Evolutionary conservation across 2,113 vertebrate species (phyloP).

Genomic region (Rhinopomastus cyanomelas): DNA sequence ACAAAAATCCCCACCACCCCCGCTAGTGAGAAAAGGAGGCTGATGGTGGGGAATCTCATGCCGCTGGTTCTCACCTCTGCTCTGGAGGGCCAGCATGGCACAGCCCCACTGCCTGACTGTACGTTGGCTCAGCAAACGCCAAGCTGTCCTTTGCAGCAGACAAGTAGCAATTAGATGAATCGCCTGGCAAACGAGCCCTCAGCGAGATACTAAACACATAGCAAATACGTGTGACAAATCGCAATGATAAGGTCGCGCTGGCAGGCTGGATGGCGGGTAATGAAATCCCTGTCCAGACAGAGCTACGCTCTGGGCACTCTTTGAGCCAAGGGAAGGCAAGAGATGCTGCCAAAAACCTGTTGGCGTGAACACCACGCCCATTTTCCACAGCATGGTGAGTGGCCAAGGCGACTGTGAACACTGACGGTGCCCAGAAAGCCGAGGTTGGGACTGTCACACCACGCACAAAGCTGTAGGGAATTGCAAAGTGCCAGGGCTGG

Average conservation of each 20-base stretch:
- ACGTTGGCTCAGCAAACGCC: not conserved
- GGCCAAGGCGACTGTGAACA: not conserved
- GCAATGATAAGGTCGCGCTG: not conserved
- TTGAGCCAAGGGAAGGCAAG: not conserved
- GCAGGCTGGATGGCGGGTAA: not conserved
- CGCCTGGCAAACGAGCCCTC: not conserved
- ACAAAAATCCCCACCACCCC: not conserved
- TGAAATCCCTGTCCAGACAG: slow-evolving; percentile 21
- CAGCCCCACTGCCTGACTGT: rapidly evolving
- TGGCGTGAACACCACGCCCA: not conserved
- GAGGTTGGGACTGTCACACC: not conserved
- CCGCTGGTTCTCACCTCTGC: not conserved
- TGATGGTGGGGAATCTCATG: not conserved
- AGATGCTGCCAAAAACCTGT: not conserved
- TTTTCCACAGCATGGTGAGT: not conserved
- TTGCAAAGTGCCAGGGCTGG: not conserved
- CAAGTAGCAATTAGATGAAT: not conserved
- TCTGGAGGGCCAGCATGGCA: not conserved
- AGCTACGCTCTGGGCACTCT: not conserved
- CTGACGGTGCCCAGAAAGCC: not conserved
- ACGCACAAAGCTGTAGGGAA: not conserved
- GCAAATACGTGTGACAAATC: slow-evolving; percentile 17
- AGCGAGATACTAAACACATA: not conserved
- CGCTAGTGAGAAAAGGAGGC: not conserved
- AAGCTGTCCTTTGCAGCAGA: rapidly evolving